phyloP scores from a whole-genome alignment of 2,113 vertebrate species.

The Alouatta palliata region DNA sequence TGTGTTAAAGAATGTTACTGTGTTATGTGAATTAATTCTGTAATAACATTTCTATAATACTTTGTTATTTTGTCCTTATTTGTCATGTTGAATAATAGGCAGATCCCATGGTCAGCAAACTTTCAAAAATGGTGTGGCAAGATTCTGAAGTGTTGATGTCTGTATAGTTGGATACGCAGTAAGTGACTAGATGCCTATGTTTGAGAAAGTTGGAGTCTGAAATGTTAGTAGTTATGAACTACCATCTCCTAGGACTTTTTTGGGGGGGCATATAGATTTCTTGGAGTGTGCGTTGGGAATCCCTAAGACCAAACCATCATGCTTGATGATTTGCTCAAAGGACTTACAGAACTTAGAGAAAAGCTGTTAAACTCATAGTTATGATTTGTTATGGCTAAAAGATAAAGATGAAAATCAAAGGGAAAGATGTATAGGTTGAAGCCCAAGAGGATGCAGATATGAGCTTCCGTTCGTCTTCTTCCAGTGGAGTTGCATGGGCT shows the following conservation, averaged over 20 bases:
- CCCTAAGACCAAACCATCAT: background rate
- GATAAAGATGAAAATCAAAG: background rate
- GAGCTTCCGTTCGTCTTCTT: background rate
- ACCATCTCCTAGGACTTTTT: background rate
- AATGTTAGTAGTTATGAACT: background rate
- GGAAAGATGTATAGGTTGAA: background rate
- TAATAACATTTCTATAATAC: background rate
- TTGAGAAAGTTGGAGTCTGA: background rate
- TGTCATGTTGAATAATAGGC: constrained; percentile 1
- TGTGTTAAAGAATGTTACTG: background rate
- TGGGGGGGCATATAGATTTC: background rate
- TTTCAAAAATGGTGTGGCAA: background rate
- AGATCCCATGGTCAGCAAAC: background rate
- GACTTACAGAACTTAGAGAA: background rate
- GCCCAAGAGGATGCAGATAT: background rate
- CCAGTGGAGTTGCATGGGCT: background rate
- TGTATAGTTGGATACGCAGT: background rate
- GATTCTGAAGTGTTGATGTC: background rate
- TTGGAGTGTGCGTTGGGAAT: background rate
- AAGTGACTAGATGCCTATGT: background rate
- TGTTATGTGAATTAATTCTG: constrained; percentile 13
- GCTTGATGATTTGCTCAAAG: background rate
- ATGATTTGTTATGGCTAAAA: background rate
- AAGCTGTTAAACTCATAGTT: background rate
- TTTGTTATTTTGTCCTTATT: background rate